Conservation (phyloP, 2,797 vertebrate species). For the Halcyon smyrnensis region DNA sequence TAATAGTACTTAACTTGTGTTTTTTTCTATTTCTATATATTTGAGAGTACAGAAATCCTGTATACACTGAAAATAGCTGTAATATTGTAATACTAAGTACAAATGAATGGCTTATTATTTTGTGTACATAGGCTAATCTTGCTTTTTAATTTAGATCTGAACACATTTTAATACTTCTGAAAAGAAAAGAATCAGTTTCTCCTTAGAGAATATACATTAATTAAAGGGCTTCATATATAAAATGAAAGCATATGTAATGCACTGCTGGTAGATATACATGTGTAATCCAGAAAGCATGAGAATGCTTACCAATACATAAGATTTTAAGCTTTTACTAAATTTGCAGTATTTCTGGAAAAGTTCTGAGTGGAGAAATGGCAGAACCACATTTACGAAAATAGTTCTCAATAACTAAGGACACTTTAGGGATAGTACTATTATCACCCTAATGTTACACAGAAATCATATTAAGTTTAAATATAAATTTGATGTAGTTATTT, state of each 20-base stretch:
- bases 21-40: neutral
- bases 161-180: neutral
- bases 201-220: neutral
- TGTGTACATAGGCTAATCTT: neutral
- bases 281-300: neutral
- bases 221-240: neutral
- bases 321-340: neutral
- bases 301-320: neutral
- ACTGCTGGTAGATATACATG: neutral
- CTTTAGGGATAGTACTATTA: neutral
- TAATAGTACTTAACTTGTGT: neutral
- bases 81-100: neutral
- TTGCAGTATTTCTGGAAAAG: neutral
- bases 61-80: neutral
- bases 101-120: neutral
- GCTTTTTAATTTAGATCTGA: neutral
- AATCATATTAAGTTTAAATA: neutral
- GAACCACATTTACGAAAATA: neutral
- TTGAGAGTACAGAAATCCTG: neutral
- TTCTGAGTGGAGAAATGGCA: neutral
- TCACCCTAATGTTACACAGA: neutral
- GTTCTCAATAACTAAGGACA: neutral
- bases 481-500: neutral
- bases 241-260: neutral
- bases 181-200: neutral